Evolutionary conservation across 2,797 vertebrate genomes (phyloP), one percentile per base, ranked within the genome.

Genomic region (Pagetopsis macropterus): DNA sequence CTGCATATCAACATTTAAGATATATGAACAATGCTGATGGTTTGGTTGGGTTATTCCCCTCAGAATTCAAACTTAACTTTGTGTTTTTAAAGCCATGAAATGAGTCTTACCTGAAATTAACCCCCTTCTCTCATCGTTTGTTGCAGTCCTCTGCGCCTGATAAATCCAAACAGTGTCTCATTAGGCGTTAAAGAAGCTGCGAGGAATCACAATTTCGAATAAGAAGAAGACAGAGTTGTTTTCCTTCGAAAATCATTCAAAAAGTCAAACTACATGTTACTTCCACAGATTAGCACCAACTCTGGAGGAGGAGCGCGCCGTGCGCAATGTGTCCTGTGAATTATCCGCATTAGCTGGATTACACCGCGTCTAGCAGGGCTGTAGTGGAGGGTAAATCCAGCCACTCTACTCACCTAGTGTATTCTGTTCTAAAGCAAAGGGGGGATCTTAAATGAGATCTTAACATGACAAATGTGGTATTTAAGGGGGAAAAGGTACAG

Each of bases 291-390:
- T 58, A 72, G 55, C 54, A 52, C 68, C 48, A 31, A 59, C 55
- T 82, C 41, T 19, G 19, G 19, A 48, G 77, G 77, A 12, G 2
- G 82, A 56, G 75, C 61, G 40, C 77, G 17, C 49, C 46, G 50
- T 72, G 84, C 76, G 72, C 88, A 85, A 56, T 16, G 82, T 79
- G 82, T 87, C 86, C 88, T 78, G 81, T 70, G 72, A 79, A 64
- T 95, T 90, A 95, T 95, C 94, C 94, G 93, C 86, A 93, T 95
- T 95, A 95, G 82, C 72, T 68, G 92, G 94, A 91, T 95, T 94
- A 94, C 89, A 76, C 44, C 52, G 75, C 59, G 83, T 88, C 83
- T 76, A n/a, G 57, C 52, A 33, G 78, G 69, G 75, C 79, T 67
- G 81, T 51, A 31, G 59, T 45, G 75, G 79, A 78, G 77, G 70